Conservation (phyloP, 53 echinoderm and acorn worm species). For the Mesocentrotus franciscanus region DNA sequence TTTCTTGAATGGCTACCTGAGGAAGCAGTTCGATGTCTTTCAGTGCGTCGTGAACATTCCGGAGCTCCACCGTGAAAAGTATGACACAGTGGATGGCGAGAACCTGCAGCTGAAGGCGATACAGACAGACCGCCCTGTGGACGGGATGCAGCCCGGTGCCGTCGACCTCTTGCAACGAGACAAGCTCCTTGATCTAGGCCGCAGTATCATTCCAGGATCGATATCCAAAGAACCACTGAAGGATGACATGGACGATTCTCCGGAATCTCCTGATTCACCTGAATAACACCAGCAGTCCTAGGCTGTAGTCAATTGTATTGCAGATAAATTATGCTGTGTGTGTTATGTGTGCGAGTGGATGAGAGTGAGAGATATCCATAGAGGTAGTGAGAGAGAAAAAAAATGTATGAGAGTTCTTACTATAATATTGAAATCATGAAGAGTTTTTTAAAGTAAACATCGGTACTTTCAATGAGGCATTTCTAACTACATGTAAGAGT, state of each 20-base stretch:
- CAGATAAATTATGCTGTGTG: conserved; percentile 32
- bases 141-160: conserved; percentile 66
- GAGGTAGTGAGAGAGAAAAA: background rate
- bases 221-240: conserved; percentile 92
- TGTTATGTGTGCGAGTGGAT: conserved; percentile 13
- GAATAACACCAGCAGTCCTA: conserved; percentile 47
- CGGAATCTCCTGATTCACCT: conserved; percentile 36
- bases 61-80: conserved; percentile 66
- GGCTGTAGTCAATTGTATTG: background rate
- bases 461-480: background rate
- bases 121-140: conserved; percentile 63
- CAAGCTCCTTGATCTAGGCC: conserved; percentile 79
- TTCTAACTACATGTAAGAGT: background rate
- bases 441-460: background rate
- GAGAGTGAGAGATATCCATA: background rate
- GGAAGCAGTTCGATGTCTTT: conserved; percentile 76
- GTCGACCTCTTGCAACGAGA: conserved; percentile 65
- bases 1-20: conserved; percentile 67
- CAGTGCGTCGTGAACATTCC: conserved; percentile 74
- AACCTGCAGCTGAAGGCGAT: conserved; percentile 78
- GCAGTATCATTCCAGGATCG: conserved; percentile 85
- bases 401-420: conserved; percentile 3
- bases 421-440: background rate
- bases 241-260: conserved; percentile 69
- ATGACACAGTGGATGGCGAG: conserved; percentile 88